phyloP scores from a whole-genome alignment of 2,113 vertebrate genomes.

The Aplodontia rufa region DNA sequence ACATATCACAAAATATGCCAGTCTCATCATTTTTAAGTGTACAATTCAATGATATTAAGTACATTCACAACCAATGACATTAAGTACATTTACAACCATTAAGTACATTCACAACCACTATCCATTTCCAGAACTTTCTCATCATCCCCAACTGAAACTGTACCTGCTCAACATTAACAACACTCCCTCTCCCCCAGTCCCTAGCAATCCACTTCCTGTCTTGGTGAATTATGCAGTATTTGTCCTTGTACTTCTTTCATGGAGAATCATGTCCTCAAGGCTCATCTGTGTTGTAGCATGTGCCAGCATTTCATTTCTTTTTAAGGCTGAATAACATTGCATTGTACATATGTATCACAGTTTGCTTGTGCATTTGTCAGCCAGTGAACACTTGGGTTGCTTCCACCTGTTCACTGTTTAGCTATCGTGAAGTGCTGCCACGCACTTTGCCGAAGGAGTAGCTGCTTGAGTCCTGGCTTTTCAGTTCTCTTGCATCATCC shows the following conservation, averaged over 20 bases:
- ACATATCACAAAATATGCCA: neutral
- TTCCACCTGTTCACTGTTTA: neutral
- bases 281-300: neutral
- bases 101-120: neutral
- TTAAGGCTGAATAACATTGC: neutral
- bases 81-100: neutral
- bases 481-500: neutral
- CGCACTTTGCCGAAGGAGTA: neutral
- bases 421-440: neutral
- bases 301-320: neutral
- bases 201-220: neutral
- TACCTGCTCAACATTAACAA: neutral
- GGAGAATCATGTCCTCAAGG: neutral
- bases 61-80: neutral
- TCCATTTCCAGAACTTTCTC: neutral
- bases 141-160: neutral
- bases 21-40: neutral
- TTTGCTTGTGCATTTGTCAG: neutral
- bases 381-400: neutral
- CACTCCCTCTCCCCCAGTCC: neutral
- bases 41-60: neutral
- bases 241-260: constrained; percentile 14
- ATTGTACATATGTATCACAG: neutral
- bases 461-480: neutral
- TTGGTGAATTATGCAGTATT: neutral